These are phyloP conservation scores for Platanista minor DNA, from an alignment of 2,113 vertebrate genomes.

Conservation along the genomic window DNA sequence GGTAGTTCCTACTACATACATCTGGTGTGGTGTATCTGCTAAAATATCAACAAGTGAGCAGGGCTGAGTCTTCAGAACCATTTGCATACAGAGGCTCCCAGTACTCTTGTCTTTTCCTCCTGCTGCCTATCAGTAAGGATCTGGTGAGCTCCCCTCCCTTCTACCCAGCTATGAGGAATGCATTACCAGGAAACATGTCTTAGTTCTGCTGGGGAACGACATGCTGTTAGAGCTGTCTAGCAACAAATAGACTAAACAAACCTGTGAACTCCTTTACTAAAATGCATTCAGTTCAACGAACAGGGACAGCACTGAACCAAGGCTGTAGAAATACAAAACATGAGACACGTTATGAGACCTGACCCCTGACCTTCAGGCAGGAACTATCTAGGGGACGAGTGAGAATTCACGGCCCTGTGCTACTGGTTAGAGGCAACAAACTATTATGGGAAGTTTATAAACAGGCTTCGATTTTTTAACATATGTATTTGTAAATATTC, in stretches of 20 bases:
- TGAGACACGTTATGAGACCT: neutral
- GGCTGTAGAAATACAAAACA: neutral
- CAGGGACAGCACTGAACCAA: neutral
- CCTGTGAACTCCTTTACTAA: neutral
- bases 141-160: neutral
- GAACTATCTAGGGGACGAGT: fast-evolving
- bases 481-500: neutral
- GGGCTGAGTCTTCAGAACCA: neutral
- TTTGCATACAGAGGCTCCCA: neutral
- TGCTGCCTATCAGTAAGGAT: neutral
- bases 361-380: neutral
- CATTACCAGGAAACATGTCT: neutral
- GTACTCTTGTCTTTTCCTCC: neutral
- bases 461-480: neutral
- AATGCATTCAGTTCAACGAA: neutral
- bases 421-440: neutral
- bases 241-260: neutral
- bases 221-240: neutral
- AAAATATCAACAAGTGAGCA: neutral
- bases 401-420: neutral
- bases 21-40: neutral
- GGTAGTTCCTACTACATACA: neutral
- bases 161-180: neutral
- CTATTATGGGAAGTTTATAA: neutral
- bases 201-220: neutral